A percentile compares a stretch with the other conserved stretches of the same genome.
Evolutionary conservation across 2,888 invertebrate genomes (phyloP).

Genomic region (Tetheella fluctuosa): DNA sequence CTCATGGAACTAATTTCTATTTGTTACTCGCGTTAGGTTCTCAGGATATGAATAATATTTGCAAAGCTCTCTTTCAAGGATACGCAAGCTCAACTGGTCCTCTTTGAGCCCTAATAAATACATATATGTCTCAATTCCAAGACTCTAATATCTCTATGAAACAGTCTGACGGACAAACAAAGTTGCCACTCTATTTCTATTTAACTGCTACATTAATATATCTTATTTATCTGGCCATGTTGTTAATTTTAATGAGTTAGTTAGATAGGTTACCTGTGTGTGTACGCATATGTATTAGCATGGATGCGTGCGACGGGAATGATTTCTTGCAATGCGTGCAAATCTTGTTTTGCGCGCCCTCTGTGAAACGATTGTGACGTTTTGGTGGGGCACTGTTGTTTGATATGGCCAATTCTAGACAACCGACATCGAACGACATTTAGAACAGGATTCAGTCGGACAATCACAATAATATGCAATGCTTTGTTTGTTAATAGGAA

Average conservation of each 20-base stretch:
- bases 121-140: no score
- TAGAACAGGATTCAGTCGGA: conserved; percentile 55
- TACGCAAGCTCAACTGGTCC: no score
- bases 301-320: conserved; percentile 91
- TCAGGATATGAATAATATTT: no score
- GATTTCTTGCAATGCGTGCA: conserved; percentile 89
- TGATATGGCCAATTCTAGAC: conserved; percentile 90
- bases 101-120: no score
- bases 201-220: no score
- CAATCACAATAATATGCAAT: conserved; percentile 38
- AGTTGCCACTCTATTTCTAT: no score
- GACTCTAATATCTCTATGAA: no score
- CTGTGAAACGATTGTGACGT: conserved; percentile 84
- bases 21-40: no score
- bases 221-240: no score
- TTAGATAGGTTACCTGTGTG: conserved; percentile 84
- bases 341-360: conserved; percentile 83
- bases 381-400: conserved; percentile 88
- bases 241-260: neutral
- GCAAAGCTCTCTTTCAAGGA: no score
- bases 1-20: no score
- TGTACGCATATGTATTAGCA: conserved; percentile 90
- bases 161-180: no score
- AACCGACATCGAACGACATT: conserved; percentile 79
- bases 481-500: conserved; percentile 31